A percentile compares a stretch with the other conserved stretches of the same genome.
These are phyloP conservation scores for Panthera tigris DNA, from an alignment of 2,113 vertebrate species.

Conservation along the genomic window DNA sequence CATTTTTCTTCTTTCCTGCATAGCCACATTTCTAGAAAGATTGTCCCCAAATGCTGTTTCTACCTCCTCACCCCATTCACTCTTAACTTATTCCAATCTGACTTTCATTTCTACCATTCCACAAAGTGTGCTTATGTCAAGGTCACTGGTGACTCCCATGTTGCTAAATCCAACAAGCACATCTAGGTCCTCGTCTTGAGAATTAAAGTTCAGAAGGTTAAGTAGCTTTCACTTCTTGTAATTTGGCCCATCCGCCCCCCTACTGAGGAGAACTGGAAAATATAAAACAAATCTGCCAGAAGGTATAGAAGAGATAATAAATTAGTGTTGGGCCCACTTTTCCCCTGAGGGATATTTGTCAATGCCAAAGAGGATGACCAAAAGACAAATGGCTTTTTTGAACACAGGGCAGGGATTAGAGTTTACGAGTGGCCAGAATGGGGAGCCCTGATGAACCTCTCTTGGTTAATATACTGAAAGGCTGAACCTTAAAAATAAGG, in stretches of 20 bases:
- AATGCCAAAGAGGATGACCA: neutral
- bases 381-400: neutral
- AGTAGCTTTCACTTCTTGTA: neutral
- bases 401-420: neutral
- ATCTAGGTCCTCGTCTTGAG: neutral
- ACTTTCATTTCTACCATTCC: neutral
- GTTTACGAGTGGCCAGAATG: neutral
- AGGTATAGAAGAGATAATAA: neutral
- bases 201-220: neutral
- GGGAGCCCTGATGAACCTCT: neutral
- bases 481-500: neutral
- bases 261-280: slow-evolving; percentile 16
- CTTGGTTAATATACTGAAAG: neutral
- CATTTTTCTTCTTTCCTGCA: neutral
- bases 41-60: neutral
- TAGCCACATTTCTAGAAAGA: neutral
- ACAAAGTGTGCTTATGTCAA: neutral
- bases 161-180: neutral
- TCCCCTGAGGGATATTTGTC: neutral
- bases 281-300: slow-evolving; percentile 4
- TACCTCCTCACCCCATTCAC: neutral
- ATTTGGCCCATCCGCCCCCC: neutral
- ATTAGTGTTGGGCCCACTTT: neutral
- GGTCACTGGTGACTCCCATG: neutral
- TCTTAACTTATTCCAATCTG: neutral